phyloP scores from a whole-genome alignment of 2,797 vertebrate genomes.

The Vireo griseus region DNA sequence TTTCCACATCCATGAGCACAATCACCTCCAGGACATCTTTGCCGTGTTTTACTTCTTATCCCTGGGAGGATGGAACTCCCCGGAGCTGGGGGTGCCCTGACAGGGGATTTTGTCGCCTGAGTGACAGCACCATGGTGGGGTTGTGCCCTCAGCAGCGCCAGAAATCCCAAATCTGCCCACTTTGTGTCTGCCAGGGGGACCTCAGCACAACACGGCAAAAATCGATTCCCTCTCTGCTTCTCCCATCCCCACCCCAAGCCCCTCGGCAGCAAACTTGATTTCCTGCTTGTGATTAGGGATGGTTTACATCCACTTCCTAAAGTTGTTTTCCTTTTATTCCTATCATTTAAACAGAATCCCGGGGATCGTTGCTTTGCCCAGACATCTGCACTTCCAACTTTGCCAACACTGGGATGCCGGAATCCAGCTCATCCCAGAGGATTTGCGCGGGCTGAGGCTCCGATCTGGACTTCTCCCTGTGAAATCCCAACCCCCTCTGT shows the following conservation, averaged over 20 bases:
- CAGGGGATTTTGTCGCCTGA: neutral
- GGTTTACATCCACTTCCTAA: slow-evolving; percentile 40
- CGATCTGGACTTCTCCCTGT: neutral
- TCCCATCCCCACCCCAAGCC: slow-evolving; percentile 38
- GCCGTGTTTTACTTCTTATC: rapidly evolving
- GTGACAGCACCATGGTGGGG: rapidly evolving
- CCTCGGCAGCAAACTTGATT: neutral
- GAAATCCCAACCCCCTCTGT: neutral
- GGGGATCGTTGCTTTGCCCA: neutral
- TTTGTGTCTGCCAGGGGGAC: slow-evolving; percentile 34
- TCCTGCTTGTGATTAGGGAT: slow-evolving; percentile 55
- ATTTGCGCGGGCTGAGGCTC: neutral
- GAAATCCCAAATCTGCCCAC: too few species aligned
- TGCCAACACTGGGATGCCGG: neutral
- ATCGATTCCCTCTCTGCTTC: slow-evolving; percentile 34
- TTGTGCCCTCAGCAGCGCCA: neutral
- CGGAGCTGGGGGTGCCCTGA: neutral
- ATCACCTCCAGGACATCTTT: neutral
- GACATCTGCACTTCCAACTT: slow-evolving; percentile 11
- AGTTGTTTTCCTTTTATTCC: slow-evolving; percentile 43
- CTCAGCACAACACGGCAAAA: slow-evolving; percentile 21
- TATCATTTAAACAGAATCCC: neutral
- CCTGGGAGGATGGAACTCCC: neutral
- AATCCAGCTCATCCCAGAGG: neutral
- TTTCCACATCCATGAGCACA: neutral